Evolutionary conservation across 1,140 invertebrate species (phyloP).

Genomic region (Fopius arisanus): DNA sequence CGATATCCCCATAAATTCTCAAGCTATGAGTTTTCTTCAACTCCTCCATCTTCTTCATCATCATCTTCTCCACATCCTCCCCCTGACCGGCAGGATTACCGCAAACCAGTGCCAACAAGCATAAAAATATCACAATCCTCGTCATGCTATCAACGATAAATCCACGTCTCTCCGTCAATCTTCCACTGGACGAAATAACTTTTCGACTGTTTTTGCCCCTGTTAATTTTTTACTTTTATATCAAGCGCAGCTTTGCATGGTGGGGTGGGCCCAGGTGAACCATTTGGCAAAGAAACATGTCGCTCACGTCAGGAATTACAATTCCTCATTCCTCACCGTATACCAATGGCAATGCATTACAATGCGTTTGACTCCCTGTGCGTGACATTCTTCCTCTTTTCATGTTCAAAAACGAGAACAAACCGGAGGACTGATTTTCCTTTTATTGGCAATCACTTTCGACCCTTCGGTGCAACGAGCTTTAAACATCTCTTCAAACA

Average conservation of each 20-base stretch:
- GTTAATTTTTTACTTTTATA: slow-evolving; percentile 60
- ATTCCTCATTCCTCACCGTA: slow-evolving; percentile 42
- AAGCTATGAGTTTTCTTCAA: slow-evolving; percentile 49
- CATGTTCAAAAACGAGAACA: background rate
- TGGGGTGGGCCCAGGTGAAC: slow-evolving; percentile 53
- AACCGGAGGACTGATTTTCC: slow-evolving; percentile 46
- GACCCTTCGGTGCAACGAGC: slow-evolving; percentile 3
- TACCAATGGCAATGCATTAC: slow-evolving; percentile 43
- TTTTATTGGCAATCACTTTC: slow-evolving; percentile 59
- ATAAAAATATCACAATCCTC: slow-evolving; percentile 38
- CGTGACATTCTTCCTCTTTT: slow-evolving; percentile 34
- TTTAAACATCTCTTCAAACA: background rate
- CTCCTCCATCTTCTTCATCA: slow-evolving; percentile 50
- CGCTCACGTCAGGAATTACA: slow-evolving; percentile 57
- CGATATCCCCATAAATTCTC: slow-evolving; percentile 49
- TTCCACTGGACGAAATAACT: slow-evolving; percentile 17
- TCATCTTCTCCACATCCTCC: slow-evolving; percentile 42
- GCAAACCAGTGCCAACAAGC: slow-evolving; percentile 27
- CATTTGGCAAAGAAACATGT: slow-evolving; percentile 58
- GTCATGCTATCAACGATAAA: slow-evolving; percentile 35
- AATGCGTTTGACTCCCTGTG: slow-evolving; percentile 38
- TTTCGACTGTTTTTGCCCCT: slow-evolving; percentile 52
- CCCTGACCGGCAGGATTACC: slow-evolving; percentile 21
- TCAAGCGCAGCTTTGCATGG: slow-evolving; percentile 40
- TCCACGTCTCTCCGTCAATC: background rate